Evolutionary conservation across 2,888 invertebrate genomes (phyloP), one percentile per base, ranked within the genome.

Genomic region (Aspidapion aeneum): DNA sequence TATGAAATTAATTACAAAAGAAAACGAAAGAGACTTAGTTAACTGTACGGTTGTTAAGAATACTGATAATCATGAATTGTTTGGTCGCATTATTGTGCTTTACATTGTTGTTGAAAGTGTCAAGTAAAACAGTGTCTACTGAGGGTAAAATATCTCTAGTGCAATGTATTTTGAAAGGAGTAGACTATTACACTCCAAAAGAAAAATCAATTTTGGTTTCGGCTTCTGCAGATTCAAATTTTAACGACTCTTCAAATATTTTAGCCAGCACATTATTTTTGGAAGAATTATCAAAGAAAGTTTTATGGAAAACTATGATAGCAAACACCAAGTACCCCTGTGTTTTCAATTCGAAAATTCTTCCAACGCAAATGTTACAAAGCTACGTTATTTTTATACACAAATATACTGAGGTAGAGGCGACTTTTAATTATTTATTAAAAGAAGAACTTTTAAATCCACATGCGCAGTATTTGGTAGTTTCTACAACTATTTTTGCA

Each of bases 401-500:
- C 21, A 62, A 61, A 20, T 57, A 60, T 9, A 63, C 63, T 1
- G 72, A 72, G 51, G 58, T 69, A 17, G 51, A 54, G 2, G 18
- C 18, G 1, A 65, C 58, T 22, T 21, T 72, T 7, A 62, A 62
- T 7, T 55, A 21, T 18, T 58, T 72, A 1, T 59, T 58, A 9
- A 55, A 57, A 2, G 18, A 55, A 9, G 9, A 63, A 1, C 57
- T 67, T 1, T 66, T 71, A 65, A 71, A 72, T 60, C 69, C 69
- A 1, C 71, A 69, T 35, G 72, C 71, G 1, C 69, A 66, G 18
- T 70, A 71, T 62, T 51, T 72, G 21, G 63, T 77, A 2, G 68
- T 75, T 3, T 71, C 74, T 1, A 62, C 71, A 0, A 66, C 66
- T 1, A 49, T 52, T 5, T 73, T 71, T 57, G 57, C 62, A 0